phyloP scores from a whole-genome alignment of 2,888 invertebrate species.

The Herminia tarsipennalis region DNA sequence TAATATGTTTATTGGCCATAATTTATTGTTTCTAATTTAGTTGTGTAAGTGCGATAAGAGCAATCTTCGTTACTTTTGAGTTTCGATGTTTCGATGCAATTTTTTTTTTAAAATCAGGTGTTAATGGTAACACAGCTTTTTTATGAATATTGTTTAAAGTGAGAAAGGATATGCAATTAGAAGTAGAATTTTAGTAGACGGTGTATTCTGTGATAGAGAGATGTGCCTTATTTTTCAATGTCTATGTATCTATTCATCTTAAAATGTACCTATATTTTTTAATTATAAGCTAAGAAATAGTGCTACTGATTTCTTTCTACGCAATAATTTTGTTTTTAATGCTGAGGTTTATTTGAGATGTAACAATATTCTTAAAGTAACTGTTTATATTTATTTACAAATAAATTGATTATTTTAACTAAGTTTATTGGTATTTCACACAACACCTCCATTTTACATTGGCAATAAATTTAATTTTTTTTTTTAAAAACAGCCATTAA shows the following conservation, averaged over 20 bases:
- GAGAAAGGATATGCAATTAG: conserved; percentile 34
- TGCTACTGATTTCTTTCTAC: conserved; percentile 7
- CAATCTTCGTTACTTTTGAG: not conserved
- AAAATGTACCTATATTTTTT: conserved; percentile 24
- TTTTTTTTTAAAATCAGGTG: not conserved
- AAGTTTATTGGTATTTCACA: no score
- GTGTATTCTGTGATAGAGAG: conserved; percentile 78
- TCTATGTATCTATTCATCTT: conserved; percentile 27
- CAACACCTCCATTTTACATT: no score
- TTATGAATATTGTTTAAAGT: conserved; percentile 42
- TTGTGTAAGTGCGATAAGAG: not conserved
- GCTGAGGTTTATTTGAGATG: conserved; percentile 17
- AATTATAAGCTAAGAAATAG: conserved; percentile 10
- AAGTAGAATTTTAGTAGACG: conserved; percentile 48
- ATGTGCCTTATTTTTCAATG: conserved; percentile 71
- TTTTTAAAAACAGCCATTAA: no score
- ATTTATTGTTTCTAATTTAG: conserved; percentile 34
- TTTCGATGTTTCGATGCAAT: not conserved
- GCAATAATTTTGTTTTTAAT: conserved; percentile 15
- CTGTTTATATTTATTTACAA: conserved; percentile 41
- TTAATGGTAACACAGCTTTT: conserved; percentile 4
- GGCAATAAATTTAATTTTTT: no score
- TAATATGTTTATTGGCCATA: conserved; percentile 9
- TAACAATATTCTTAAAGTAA: conserved; percentile 26
- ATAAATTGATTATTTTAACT: conserved; percentile 32